Evolutionary conservation across 2,797 vertebrate genomes (phyloP).

Genomic region (Phrynocephalus forsythii): DNA sequence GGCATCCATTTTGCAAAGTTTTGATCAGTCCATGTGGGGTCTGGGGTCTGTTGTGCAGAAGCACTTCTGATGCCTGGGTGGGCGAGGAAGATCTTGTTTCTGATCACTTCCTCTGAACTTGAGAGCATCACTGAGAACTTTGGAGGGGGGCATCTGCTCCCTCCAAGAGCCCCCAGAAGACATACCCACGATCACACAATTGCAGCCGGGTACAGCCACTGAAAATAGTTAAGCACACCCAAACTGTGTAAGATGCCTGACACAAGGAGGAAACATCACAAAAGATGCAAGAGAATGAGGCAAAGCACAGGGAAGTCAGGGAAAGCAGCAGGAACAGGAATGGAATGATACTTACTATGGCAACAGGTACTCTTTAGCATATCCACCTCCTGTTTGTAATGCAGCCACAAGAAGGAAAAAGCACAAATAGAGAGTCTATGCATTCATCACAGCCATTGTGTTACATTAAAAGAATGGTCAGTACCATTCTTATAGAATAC

Average conservation of each 20-base stretch:
- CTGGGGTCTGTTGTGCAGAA: too few species aligned
- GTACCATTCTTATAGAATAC: constrained; percentile 87
- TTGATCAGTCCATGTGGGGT: neutral
- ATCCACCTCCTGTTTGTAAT: constrained; percentile 97
- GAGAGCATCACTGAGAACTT: too few species aligned
- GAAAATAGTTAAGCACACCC: constrained; percentile 38
- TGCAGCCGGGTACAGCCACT: constrained; percentile 21
- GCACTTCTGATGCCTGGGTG: too few species aligned
- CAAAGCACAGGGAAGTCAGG: constrained; percentile 79
- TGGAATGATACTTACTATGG: constrained; percentile 97
- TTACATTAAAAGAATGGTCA: constrained; percentile 87
- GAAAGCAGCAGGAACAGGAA: constrained; percentile 69
- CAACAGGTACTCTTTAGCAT: constrained; percentile 99
- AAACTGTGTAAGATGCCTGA: constrained; percentile 42
- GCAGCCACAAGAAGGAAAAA: constrained; percentile 98
- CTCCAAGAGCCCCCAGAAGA: neutral
- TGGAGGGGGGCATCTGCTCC: neutral
- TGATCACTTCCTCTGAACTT: too few species aligned
- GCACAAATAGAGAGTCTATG: constrained; percentile 99
- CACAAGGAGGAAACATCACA: constrained; percentile 58
- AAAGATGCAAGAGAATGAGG: constrained; percentile 77
- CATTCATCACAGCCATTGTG: constrained; percentile 94
- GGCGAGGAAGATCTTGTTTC: too few species aligned
- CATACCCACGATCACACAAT: neutral
- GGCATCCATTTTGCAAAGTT: neutral